phyloP scores from a whole-genome alignment of 2,888 invertebrate species.

The Acrobasis consociella region DNA sequence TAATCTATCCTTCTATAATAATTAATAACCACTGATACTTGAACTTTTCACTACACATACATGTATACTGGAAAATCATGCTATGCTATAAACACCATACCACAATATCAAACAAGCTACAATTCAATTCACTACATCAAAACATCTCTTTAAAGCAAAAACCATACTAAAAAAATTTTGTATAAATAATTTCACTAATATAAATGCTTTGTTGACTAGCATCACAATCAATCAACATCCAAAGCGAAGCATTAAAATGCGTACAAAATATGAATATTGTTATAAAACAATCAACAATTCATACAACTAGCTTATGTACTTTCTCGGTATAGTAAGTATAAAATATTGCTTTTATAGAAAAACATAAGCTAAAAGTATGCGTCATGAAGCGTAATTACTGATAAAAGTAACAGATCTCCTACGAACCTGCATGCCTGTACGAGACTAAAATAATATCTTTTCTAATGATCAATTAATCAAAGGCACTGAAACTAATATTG shows the following conservation, averaged over 20 bases:
- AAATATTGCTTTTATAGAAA: conserved; percentile 44
- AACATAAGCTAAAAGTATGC: conserved; percentile 46
- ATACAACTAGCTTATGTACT: conserved; percentile 21
- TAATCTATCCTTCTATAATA: background rate
- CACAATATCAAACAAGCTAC: conserved; percentile 39
- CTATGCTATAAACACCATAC: conserved; percentile 31
- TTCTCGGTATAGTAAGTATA: conserved; percentile 7
- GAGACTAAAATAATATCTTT: conserved; percentile 20
- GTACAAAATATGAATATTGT: conserved; percentile 41
- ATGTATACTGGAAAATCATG: conserved; percentile 30
- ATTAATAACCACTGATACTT: conserved; percentile 1
- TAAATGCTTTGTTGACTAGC: conserved; percentile 37
- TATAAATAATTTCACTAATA: conserved; percentile 22
- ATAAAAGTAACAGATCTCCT: conserved; percentile 48
- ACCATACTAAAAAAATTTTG: conserved; percentile 29
- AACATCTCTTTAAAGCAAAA: conserved; percentile 27
- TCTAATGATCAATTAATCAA: conserved; percentile 32
- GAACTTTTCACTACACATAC: conserved; percentile 27
- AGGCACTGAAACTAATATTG: conserved; percentile 70
- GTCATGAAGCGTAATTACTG: conserved; percentile 34
- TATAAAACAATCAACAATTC: conserved; percentile 30
- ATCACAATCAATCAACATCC: conserved; percentile 44
- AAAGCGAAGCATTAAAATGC: conserved; percentile 61
- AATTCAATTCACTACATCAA: conserved; percentile 29
- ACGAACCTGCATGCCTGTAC: conserved; percentile 26